Base-by-base conservation (phyloP, 1,140 invertebrate genomes). In the Pomacea maculata region DNA sequence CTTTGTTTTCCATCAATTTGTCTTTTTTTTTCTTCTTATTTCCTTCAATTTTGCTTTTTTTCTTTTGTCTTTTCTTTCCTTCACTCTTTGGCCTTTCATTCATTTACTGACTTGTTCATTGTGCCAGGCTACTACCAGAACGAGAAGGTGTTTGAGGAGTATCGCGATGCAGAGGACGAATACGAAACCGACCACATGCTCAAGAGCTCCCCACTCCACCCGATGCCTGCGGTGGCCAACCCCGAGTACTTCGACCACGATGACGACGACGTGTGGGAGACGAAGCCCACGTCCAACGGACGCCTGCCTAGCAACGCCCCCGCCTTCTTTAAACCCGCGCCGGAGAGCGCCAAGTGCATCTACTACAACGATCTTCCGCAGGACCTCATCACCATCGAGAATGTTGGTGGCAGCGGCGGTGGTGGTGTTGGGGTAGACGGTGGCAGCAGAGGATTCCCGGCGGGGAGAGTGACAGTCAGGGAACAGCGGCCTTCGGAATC, bases 71-170 rank as follows among this genome's bases (percentile, higher is more conserved):
- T 72, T 45, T 72, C 70, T 21, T 45, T 6, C 25, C 54, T 29
- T 34, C 72, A 19, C 5, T 45, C n/a, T 34, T 54, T n/a, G 67
- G 0, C 67, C 11, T 70, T 29, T 61, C 12, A 52, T 57, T 5
- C 14, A 75, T n/a, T 57, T 21, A 29, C 19, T 52, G 52, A 25
- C 45, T 55, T 75, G n/a, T 63, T 63, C 54, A 19, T 8, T 65
- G 2, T 25, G 64, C 19, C 78, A 84, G 83, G 80, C n/a, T 84
- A 84, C 78, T 84, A 84, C 55, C 80, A 84, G 71, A 84, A 84
- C 75, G 83, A 84, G 79, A 82, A 84, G 70, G 83, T 80, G 52
- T 72, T 82, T 71, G 73, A 71, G 29, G 75, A 77, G 45, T 71
- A 68, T 21, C n/a, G 25, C 25, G 17, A 21, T 11, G 77, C 34